phyloP scores from a whole-genome alignment of 2,888 invertebrate species.

The Empis stercorea region DNA sequence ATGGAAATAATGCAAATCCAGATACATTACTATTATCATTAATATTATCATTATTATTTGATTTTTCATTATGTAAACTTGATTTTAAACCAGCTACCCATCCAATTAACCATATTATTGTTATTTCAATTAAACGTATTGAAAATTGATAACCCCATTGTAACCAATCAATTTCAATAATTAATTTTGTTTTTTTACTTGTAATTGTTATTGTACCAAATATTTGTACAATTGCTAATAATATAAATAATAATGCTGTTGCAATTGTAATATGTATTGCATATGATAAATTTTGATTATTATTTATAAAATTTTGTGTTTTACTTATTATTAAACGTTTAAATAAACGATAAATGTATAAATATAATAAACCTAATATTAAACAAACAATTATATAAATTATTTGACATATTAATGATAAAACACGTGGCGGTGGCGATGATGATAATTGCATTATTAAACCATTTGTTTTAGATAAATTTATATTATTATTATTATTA shows the following conservation, averaged over 20 bases:
- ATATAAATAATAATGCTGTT: slow-evolving; percentile 69
- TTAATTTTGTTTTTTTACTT: slow-evolving; percentile 30
- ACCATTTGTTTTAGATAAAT: slow-evolving; percentile 11
- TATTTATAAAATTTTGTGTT: slow-evolving; percentile 65
- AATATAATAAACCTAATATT: slow-evolving; percentile 69
- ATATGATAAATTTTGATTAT: slow-evolving; percentile 68
- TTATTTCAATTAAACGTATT: slow-evolving; percentile 70
- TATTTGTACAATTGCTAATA: slow-evolving; percentile 71
- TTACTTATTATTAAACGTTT: slow-evolving; percentile 61
- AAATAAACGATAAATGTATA: slow-evolving; percentile 69
- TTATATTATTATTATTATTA: slow-evolving; percentile 18
- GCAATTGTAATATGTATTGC: slow-evolving; percentile 84
- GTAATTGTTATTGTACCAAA: slow-evolving; percentile 62
- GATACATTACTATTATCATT: slow-evolving; percentile 45
- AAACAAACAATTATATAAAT: slow-evolving; percentile 77
- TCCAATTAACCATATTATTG: slow-evolving; percentile 72
- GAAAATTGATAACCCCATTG: slow-evolving; percentile 88
- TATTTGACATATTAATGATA: slow-evolving; percentile 68
- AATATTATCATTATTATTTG: slow-evolving; percentile 7
- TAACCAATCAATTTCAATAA: slow-evolving; percentile 63
- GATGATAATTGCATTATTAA: slow-evolving; percentile 18
- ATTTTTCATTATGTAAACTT: slow-evolving; percentile 15
- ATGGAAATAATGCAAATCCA: slow-evolving; percentile 68
- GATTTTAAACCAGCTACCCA: slow-evolving; percentile 73
- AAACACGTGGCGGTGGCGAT: slow-evolving; percentile 38